Percentiles rank a stretch among this genome's conserved stretches.
These are phyloP conservation scores for Matsumurasca onukii DNA, from an alignment of 1,140 invertebrate genomes.

Conservation along the genomic window DNA sequence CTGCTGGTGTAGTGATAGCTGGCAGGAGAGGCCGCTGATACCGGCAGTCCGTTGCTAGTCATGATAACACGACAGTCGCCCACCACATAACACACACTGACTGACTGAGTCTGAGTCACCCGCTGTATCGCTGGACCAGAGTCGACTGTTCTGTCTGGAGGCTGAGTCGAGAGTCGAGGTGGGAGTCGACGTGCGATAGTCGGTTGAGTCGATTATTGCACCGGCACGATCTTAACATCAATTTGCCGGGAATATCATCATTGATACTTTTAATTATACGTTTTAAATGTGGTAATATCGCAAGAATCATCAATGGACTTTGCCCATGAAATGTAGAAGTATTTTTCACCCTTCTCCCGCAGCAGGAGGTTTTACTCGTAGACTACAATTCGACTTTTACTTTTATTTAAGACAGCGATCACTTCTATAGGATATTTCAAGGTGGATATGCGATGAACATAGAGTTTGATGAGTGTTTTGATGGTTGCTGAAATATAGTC, in stretches of 20 bases:
- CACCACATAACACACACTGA: background rate
- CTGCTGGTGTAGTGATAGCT: slow-evolving; percentile 54
- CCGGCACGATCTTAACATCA: background rate
- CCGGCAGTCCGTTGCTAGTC: slow-evolving; percentile 27
- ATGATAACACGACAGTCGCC: background rate
- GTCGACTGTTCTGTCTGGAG: too few relatives aligned
- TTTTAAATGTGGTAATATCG: background rate
- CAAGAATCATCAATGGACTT: background rate
- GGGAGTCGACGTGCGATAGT: background rate
- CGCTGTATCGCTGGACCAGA: background rate
- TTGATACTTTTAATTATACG: background rate
- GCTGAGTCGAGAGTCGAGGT: too few relatives aligned
- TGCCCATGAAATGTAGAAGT: too few relatives aligned
- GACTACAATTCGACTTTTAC: too few relatives aligned
- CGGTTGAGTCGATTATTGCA: background rate
- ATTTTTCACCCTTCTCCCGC: too few relatives aligned
- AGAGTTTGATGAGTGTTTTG: too few relatives aligned
- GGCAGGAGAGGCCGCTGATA: slow-evolving; percentile 35
- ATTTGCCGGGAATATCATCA: background rate
- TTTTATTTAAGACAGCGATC: too few relatives aligned
- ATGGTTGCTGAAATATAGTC: too few relatives aligned
- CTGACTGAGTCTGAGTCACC: slow-evolving; percentile 16
- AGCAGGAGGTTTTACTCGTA: too few relatives aligned
- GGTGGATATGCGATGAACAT: too few relatives aligned
- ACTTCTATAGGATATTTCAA: too few relatives aligned